These are phyloP conservation scores for Saimiri boliviensis DNA, from an alignment of 2,113 vertebrate genomes.

Conservation along the genomic window DNA sequence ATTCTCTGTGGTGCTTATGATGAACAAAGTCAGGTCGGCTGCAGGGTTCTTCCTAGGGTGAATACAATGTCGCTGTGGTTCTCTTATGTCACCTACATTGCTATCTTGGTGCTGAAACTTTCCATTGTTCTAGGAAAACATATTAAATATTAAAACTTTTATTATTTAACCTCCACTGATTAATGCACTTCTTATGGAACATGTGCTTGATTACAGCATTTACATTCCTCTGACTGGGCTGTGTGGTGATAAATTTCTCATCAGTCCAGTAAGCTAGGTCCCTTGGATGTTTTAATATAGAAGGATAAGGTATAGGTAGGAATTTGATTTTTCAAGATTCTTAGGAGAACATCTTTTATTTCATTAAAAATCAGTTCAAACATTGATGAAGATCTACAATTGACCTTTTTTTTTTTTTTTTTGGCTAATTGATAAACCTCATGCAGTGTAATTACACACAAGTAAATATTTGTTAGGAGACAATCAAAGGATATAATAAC, in stretches of 20 bases:
- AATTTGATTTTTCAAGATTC: not conserved
- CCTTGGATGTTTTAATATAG: not conserved
- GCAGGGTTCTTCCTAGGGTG: not conserved
- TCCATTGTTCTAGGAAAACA: not conserved
- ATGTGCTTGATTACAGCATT: not conserved
- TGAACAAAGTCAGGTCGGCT: not conserved
- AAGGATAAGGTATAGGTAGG: not conserved
- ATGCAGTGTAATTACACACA: not conserved
- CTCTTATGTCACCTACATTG: not conserved
- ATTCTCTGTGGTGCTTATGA: not conserved
- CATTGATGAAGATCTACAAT: not conserved
- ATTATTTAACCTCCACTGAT: not conserved
- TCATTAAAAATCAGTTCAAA: conserved; percentile 23
- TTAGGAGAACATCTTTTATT: not conserved
- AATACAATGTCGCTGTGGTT: not conserved
- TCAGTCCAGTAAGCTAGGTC: not conserved
- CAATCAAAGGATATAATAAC: not conserved
- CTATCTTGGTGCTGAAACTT: not conserved
- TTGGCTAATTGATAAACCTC: not conserved
- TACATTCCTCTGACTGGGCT: not conserved
- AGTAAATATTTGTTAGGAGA: not conserved
- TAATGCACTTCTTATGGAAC: not conserved
- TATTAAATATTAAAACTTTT: not conserved
- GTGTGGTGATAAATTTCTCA: not conserved
- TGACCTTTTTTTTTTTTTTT: not conserved